Percentiles rank a stretch among this genome's conserved stretches.
phyloP scores from a whole-genome alignment of 2,888 invertebrate genomes.

The Athalia rosae region DNA sequence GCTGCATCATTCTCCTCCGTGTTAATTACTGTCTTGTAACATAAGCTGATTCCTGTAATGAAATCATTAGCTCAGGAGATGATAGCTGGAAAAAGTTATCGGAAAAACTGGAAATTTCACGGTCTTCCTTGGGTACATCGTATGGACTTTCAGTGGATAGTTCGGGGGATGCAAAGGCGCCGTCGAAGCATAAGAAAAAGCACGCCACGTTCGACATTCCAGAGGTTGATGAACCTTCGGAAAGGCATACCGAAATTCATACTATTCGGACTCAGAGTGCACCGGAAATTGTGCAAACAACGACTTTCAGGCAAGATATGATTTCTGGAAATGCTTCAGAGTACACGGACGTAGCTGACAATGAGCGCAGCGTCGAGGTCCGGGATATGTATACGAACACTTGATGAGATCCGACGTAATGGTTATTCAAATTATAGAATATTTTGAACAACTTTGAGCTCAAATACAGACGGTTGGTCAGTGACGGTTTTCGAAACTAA shows the following conservation, averaged over 20 bases:
- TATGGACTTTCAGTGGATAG: constrained; percentile 46
- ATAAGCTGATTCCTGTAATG: neutral
- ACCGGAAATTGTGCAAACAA: constrained; percentile 54
- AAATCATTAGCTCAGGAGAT: neutral
- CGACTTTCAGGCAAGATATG: constrained; percentile 49
- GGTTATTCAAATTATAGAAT: neutral
- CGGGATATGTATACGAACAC: constrained; percentile 52
- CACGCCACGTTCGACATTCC: constrained; percentile 23
- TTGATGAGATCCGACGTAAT: constrained; percentile 29
- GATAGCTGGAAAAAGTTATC: neutral
- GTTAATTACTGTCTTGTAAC: neutral
- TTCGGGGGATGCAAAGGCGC: constrained; percentile 51
- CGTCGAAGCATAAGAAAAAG: constrained; percentile 47
- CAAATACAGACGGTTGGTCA: too few relatives aligned
- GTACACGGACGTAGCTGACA: constrained; percentile 43
- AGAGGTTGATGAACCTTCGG: constrained; percentile 34
- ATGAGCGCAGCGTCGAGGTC: constrained; percentile 46
- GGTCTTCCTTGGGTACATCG: constrained; percentile 45
- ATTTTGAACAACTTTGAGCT: too few relatives aligned
- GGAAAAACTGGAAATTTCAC: constrained; percentile 13
- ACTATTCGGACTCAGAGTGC: constrained; percentile 53
- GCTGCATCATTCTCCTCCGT: neutral
- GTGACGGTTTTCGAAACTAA: too few relatives aligned
- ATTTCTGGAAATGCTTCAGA: constrained; percentile 27
- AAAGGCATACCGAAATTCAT: constrained; percentile 12